Conservation (phyloP, 2,888 invertebrate species). For the Dynastes hyllus region DNA sequence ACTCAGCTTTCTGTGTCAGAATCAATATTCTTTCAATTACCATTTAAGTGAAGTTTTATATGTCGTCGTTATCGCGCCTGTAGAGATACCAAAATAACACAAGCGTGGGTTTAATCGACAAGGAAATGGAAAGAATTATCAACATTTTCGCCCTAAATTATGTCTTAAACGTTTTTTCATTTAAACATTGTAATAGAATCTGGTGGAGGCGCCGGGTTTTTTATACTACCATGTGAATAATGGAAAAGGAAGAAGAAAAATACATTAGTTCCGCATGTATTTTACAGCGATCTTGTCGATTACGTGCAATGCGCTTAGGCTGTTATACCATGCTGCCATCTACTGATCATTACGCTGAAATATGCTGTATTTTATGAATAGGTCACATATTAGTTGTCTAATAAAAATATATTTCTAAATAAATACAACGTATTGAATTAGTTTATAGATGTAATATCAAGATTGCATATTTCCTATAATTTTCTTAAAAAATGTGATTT, state of each 20-base stretch:
- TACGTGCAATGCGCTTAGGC: neutral
- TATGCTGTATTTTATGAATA: no score
- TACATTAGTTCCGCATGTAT: neutral
- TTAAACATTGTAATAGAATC: no score
- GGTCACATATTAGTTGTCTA: no score
- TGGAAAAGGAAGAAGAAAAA: neutral
- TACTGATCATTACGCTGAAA: neutral
- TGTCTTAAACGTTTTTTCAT: neutral
- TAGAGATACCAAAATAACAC: neutral
- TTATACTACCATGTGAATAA: neutral
- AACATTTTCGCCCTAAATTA: neutral
- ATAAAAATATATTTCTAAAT: no score
- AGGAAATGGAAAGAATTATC: neutral
- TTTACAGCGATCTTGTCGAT: constrained; percentile 4
- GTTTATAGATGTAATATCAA: no score
- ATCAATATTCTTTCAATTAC: no score
- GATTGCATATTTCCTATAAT: no score
- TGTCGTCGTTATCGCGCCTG: neutral
- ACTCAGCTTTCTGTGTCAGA: neutral
- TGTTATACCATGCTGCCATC: neutral
- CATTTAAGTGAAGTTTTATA: neutral
- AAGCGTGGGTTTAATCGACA: neutral
- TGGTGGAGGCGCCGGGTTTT: no score
- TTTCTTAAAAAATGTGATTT: no score
- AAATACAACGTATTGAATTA: no score